Conservation (phyloP, 2,113 vertebrate species). For the Megaptera novaeangliae region DNA sequence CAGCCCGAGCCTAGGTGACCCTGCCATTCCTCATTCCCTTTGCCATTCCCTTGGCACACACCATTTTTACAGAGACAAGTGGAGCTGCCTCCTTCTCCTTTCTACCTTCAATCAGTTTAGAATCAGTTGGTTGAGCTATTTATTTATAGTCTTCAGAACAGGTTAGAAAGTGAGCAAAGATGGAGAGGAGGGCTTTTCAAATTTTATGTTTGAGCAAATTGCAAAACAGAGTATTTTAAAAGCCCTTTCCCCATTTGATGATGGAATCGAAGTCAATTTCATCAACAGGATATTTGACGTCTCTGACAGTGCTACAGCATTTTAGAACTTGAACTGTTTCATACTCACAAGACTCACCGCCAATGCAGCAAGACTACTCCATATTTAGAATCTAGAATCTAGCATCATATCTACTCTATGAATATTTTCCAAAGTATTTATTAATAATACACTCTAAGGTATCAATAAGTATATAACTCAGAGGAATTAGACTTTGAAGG, state of each 20-base stretch:
- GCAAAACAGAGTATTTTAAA: not conserved
- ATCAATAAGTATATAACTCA: not conserved
- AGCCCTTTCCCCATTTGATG: not conserved
- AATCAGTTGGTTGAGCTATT: not conserved
- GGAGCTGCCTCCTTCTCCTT: not conserved
- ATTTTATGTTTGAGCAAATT: not conserved
- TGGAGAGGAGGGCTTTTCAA: not conserved
- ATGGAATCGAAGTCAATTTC: not conserved
- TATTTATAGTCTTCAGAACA: not conserved
- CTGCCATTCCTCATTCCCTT: not conserved
- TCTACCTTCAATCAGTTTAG: not conserved
- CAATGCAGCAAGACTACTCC: not conserved
- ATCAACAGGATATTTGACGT: not conserved
- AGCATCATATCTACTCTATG: not conserved
- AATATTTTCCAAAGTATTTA: not conserved
- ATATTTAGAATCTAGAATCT: not conserved
- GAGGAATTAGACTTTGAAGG: not conserved
- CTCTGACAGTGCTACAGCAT: not conserved
- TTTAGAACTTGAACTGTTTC: not conserved
- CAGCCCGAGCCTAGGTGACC: not conserved
- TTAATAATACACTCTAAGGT: not conserved
- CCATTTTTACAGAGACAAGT: not conserved
- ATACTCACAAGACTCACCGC: not conserved
- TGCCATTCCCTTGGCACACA: not conserved
- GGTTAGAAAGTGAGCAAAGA: not conserved